Percentiles rank a stretch among this genome's conserved stretches.
Conservation (phyloP, 2,888 invertebrate species). For the Metopia argyrocephala region DNA sequence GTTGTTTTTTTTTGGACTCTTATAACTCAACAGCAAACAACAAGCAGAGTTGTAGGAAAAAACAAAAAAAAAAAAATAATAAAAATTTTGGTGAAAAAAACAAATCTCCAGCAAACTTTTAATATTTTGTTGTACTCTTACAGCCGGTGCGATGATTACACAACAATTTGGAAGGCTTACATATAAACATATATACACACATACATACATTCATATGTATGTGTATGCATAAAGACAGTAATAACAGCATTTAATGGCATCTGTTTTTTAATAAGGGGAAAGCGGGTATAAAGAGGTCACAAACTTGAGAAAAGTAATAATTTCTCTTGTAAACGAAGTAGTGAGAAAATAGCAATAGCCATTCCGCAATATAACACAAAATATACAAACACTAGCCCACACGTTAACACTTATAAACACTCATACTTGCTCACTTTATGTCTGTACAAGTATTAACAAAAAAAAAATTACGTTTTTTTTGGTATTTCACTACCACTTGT, state of each 20-base stretch:
- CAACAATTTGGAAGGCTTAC: constrained; percentile 31
- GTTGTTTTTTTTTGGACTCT: constrained; percentile 12
- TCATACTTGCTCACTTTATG: neutral
- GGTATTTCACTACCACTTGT: no score
- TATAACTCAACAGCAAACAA: constrained; percentile 9
- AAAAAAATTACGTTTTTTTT: no score
- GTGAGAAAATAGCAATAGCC: constrained; percentile 30
- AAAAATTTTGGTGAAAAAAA: constrained; percentile 6
- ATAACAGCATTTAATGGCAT: constrained; percentile 1
- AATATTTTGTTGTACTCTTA: constrained; percentile 51
- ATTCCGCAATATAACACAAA: neutral
- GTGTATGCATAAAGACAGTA: constrained; percentile 9
- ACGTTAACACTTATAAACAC: constrained; percentile 1
- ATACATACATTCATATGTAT: neutral
- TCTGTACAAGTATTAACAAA: no score
- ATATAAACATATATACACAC: neutral
- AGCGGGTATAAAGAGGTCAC: neutral
- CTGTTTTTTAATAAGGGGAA: neutral
- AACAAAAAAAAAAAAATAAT: neutral
- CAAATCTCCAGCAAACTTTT: constrained; percentile 54
- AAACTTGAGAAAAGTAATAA: neutral
- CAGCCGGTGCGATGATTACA: constrained; percentile 58
- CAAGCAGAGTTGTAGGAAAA: neutral
- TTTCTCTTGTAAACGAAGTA: neutral
- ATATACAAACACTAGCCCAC: neutral